Conservation (phyloP, 1,140 invertebrate species). For the Tribolium madens region DNA sequence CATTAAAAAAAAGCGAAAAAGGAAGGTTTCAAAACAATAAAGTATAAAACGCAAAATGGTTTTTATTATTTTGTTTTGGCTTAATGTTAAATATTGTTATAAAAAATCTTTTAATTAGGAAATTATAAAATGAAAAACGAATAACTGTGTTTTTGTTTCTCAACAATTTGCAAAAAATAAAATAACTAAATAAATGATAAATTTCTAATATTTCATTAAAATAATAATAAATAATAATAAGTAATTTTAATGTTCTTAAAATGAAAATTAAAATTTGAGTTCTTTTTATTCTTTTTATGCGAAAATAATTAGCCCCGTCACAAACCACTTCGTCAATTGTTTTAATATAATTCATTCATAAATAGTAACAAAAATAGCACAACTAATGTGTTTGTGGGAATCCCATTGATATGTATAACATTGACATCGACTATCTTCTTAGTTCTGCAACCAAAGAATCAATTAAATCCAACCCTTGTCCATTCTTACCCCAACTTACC, state of each 20-base stretch:
- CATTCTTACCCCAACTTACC: constrained; percentile 54
- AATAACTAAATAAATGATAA: too few species aligned
- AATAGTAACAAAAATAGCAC: constrained; percentile 12
- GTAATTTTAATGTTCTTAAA: too few species aligned
- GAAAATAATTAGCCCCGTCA: neutral
- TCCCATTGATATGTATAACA: constrained; percentile 41
- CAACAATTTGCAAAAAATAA: too few species aligned
- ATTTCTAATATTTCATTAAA: too few species aligned
- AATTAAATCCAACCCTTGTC: neutral
- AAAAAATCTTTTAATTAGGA: too few species aligned
- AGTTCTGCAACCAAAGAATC: constrained; percentile 35
- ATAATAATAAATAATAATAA: too few species aligned
- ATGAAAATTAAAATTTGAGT: too few species aligned
- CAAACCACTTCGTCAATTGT: neutral
- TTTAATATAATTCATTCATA: constrained; percentile 6
- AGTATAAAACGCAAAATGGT: too few species aligned
- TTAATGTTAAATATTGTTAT: too few species aligned
- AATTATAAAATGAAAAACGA: too few species aligned
- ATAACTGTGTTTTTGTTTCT: too few species aligned
- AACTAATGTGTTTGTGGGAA: constrained; percentile 38
- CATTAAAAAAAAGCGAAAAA: neutral
- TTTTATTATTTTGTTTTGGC: too few species aligned
- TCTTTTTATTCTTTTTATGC: neutral
- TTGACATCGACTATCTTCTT: constrained; percentile 25
- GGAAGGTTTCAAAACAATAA: neutral